phyloP scores from a whole-genome alignment of 2,888 invertebrate species.

The Cremastinae sp. region DNA sequence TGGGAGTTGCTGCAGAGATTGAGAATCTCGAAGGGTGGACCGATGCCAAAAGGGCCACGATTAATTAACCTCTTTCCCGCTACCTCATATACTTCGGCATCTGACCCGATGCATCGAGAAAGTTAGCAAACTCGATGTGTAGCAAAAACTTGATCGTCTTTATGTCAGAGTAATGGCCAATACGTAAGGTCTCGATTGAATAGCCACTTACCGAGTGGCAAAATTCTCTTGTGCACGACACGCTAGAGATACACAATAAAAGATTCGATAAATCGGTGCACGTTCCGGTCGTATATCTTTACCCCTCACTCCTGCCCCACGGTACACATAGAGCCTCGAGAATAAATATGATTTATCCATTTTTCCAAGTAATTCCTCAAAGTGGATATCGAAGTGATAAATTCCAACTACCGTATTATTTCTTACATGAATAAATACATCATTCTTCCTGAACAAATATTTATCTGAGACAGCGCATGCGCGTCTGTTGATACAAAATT shows the following conservation, averaged over 20 bases:
- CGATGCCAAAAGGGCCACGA: conserved; percentile 72
- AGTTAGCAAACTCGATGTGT: conserved; percentile 26
- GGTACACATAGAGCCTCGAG: neutral
- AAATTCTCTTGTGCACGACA: conserved; percentile 34
- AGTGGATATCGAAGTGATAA: too few relatives aligned
- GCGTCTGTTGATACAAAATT: too few relatives aligned
- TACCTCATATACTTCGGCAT: conserved; percentile 62
- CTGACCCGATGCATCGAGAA: conserved; percentile 49
- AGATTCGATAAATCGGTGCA: conserved; percentile 31
- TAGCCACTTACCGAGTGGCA: conserved; percentile 50
- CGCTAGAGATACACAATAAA: neutral
- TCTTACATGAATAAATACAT: neutral
- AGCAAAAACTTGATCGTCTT: conserved; percentile 19
- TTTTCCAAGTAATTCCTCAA: neutral
- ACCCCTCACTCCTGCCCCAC: neutral
- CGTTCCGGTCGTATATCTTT: neutral
- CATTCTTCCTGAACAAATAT: neutral
- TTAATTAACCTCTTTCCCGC: conserved; percentile 70
- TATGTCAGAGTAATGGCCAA: conserved; percentile 26
- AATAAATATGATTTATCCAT: conserved; percentile 5
- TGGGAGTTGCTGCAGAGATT: neutral
- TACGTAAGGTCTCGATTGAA: conserved; percentile 46
- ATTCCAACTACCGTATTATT: too few relatives aligned
- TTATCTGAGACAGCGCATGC: too few relatives aligned
- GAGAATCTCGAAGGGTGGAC: conserved; percentile 65